Evolutionary conservation across 2,888 invertebrate species (phyloP), one percentile per base, ranked within the genome.

Genomic region (Criorhina ranunculi): DNA sequence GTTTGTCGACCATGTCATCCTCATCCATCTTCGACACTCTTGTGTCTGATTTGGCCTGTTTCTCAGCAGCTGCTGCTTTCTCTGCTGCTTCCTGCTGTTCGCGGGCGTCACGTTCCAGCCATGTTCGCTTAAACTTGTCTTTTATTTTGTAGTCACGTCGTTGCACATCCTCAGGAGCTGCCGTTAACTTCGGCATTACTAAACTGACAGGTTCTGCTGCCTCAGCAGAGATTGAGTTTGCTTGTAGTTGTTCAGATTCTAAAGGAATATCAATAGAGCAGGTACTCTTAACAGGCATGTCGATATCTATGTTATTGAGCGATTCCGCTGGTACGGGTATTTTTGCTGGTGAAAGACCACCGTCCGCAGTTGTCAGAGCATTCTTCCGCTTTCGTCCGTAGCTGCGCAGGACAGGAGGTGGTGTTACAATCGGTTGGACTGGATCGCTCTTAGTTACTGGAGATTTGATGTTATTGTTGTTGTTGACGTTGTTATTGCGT

Each of bases 1-100:
- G 90, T 11, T 89, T 86, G 15, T 73, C 94, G 92, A 55, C 93
- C 2, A 86, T 93, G 86, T 94, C 93, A 79, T 93, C 93, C 37
- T 93, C 93, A 62, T 90, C 87, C 59, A 91, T 90, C 8, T 87
- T 87, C 2, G 24, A 70, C 49, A 75, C 90, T 91, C 15, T 78
- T 12, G 57, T 64, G 62, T 66, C 80, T 12, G 75, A 66, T 55
- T 53, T 77, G 8, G 85, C 80, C 6, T 66, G n/a, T 53, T 75
- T 57, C 12, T 77, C 87, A 9, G 77, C 51, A 7, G 77, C 78
- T n/a, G 78, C 75, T 9, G 57, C 53, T 9, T 59, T 83, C 11
- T 76, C 66, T 0, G 76, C 78, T 1, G 83, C 87, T 46, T 91
- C 91, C 55, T 86, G 86, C 31, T 86, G 81, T 1, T 86, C 86